These are phyloP conservation scores for Zalophus californianus DNA, from an alignment of 2,797 vertebrate species.

Conservation along the genomic window DNA sequence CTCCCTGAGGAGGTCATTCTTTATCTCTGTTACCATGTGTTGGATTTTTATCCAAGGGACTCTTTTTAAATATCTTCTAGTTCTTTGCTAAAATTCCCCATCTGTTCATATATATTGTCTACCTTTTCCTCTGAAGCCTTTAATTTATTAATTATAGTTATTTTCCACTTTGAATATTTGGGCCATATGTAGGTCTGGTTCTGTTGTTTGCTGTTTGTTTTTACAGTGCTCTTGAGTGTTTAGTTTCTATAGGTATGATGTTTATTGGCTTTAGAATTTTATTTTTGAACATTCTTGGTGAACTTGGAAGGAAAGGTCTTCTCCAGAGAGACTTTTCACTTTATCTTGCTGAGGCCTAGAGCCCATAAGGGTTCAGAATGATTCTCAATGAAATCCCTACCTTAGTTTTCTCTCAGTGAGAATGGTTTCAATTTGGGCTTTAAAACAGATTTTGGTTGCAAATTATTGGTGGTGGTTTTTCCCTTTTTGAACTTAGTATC, in stretches of 20 bases:
- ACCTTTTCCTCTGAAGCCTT: not conserved
- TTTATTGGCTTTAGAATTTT: constrained; percentile 12
- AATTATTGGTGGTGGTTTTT: not conserved
- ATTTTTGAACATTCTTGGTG: not conserved
- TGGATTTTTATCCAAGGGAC: not conserved
- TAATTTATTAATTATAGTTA: not conserved
- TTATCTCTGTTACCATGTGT: not conserved
- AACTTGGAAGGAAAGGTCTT: not conserved
- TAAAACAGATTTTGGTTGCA: not conserved
- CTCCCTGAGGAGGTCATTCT: not conserved
- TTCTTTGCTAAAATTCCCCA: not conserved
- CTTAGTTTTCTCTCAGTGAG: not conserved
- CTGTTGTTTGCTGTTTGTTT: not conserved
- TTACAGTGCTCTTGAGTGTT: not conserved
- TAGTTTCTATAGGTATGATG: not conserved
- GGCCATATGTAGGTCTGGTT: not conserved
- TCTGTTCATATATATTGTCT: not conserved
- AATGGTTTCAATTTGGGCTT: not conserved
- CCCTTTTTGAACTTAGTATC: not conserved
- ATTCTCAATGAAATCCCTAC: not conserved
- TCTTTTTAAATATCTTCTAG: not conserved
- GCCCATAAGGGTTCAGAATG: not conserved
- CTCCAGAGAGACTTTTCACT: not conserved
- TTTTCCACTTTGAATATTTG: not conserved
- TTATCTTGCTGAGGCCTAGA: not conserved